These are phyloP conservation scores for Sus cebifrons DNA, from an alignment of 2,797 vertebrate genomes.

Conservation along the genomic window DNA sequence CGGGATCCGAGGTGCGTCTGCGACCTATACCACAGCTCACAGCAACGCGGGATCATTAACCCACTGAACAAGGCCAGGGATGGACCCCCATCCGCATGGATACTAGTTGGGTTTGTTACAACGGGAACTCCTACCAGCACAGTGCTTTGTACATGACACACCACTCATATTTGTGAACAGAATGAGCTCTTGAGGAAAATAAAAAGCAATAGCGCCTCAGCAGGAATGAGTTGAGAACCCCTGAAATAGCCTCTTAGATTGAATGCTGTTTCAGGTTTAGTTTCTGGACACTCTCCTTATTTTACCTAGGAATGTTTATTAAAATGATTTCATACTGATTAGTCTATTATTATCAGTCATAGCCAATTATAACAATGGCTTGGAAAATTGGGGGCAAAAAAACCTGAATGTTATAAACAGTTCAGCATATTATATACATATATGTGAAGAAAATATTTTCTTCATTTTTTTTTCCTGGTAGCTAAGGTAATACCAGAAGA, in stretches of 20 bases:
- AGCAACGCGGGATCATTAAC: too few relatives aligned
- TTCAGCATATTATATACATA: conserved; percentile 59
- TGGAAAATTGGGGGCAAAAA: background rate
- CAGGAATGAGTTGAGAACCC: background rate
- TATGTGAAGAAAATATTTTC: conserved; percentile 35
- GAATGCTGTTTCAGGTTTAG: conserved; percentile 34
- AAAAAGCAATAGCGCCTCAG: background rate
- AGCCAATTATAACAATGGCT: conserved; percentile 7
- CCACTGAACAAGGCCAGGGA: too few relatives aligned
- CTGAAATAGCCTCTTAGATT: background rate
- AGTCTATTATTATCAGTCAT: conserved; percentile 1
- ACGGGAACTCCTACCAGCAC: background rate
- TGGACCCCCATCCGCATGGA: too few relatives aligned
- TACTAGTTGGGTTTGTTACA: too few relatives aligned
- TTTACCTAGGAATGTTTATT: conserved; percentile 53
- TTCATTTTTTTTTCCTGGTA: conserved; percentile 52
- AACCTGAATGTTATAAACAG: conserved; percentile 43
- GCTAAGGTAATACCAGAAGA: conserved; percentile 44
- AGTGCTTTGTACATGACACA: background rate
- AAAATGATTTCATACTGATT: background rate
- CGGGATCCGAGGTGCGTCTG: too few relatives aligned
- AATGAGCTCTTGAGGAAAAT: background rate
- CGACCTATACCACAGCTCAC: too few relatives aligned
- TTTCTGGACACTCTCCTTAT: conserved; percentile 59
- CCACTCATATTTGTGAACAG: conserved; percentile 17